Base-by-base conservation (phyloP, 2,113 vertebrate species). In the Nothoprocta pentlandii region DNA sequence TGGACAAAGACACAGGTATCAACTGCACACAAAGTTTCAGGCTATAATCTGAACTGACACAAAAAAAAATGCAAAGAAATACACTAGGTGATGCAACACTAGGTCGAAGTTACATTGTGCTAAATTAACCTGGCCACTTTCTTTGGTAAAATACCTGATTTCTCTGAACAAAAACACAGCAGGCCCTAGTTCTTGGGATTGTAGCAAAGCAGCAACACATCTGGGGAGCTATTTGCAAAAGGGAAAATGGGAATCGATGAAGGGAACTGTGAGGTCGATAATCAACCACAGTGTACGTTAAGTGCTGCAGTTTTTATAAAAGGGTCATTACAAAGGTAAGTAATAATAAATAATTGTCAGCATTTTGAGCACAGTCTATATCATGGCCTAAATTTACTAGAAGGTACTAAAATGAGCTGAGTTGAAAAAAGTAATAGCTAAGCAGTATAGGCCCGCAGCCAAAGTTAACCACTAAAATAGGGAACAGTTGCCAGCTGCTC, bases 401-500 rank as follows among this genome's bases (percentile, higher is more conserved):
- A 49, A 74, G 4, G 5, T 49, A 66, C 56, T 16, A 71, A 92
- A 92, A 64, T 34, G 10, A 62, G 86, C 83, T 67, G 77, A 56
- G 67, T 74, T 67, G 2, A 22, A n/a, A 47, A 30, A 80, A 23
- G 75, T 7, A 7, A 3, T 53, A 30, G 39, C 17, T 12, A 32
- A 77, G 73, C 3, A 74, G 80, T 34, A 28, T 61, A 74, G 77
- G 56, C 56, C 54, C 64, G 69, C 73, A 5, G 51, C 94, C 95
- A 93, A 93, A 90, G 53, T n/a, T 7, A 0, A 39, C 73, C 42
- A 5, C 68, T 67, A 13, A 71, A 89, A 75, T 1, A 44, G 51
- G 47, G 54, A 87, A 34, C 8, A 28, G 54, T 82, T 87, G 92
- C 84, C 84, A 87, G 78, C 78, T 87, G 86, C 84, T 90, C 78